A percentile compares a stretch with the other conserved stretches of the same genome.
Evolutionary conservation across 2,888 invertebrate species (phyloP).

Genomic region (Ennomos quercinarius): DNA sequence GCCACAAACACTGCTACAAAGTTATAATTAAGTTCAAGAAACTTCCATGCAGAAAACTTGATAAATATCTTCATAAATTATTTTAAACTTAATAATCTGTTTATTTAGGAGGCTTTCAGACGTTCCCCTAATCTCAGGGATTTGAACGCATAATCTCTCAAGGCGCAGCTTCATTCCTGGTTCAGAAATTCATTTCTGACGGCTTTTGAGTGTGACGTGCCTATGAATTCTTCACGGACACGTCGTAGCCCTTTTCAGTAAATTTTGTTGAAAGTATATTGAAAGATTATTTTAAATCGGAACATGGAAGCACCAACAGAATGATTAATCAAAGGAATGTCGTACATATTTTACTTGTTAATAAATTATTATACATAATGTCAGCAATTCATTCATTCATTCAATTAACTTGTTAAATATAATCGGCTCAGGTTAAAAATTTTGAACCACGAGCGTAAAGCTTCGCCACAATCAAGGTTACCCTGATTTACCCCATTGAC

Average conservation of each 20-base stretch:
- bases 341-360: too few species aligned
- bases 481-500: too few species aligned
- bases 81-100: conserved; percentile 46
- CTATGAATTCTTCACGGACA: not conserved
- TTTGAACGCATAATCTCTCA: conserved; percentile 35
- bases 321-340: too few species aligned
- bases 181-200: conserved; percentile 11
- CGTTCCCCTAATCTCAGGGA: conserved; percentile 32
- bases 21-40: conserved; percentile 24
- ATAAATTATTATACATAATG: too few species aligned
- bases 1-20: conserved; percentile 9
- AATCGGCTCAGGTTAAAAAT: too few species aligned
- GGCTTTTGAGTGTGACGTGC: not conserved
- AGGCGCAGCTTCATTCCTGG: conserved; percentile 13
- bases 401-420: too few species aligned
- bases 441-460: too few species aligned
- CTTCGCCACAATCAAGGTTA: too few species aligned
- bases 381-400: too few species aligned
- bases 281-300: too few species aligned
- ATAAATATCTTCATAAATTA: conserved; percentile 42
- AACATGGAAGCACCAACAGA: too few species aligned
- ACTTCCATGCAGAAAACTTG: conserved; percentile 29
- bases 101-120: conserved; percentile 42
- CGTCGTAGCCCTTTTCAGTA: not conserved
- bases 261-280: not conserved